These are phyloP conservation scores for Heliothis virescens DNA, from an alignment of 1,140 invertebrate genomes.

Conservation along the genomic window DNA sequence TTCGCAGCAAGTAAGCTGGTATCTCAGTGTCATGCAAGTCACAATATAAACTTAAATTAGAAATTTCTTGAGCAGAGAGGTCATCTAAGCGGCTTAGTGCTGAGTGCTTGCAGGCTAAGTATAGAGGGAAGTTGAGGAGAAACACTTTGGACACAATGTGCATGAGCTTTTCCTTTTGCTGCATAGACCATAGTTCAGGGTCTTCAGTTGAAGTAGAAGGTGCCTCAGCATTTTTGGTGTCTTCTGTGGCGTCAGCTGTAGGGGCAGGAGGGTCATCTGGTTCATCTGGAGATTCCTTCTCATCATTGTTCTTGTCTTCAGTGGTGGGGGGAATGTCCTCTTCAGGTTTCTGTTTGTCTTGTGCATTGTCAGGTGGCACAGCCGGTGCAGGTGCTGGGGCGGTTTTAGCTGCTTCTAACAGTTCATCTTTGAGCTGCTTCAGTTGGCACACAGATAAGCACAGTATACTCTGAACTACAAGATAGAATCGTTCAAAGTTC, in stretches of 20 bases:
- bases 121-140: conserved; percentile 94
- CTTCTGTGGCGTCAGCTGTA: conserved; percentile 40
- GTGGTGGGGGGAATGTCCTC: conserved; percentile 54
- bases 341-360: conserved; percentile 62
- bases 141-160: conserved; percentile 93
- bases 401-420: conserved; percentile 74
- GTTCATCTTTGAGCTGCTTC: conserved; percentile 89
- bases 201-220: conserved; percentile 60
- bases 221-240: conserved; percentile 36
- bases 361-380: conserved; percentile 52
- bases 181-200: conserved; percentile 88
- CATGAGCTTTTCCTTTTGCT: conserved; percentile 92
- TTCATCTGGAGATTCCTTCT: conserved; percentile 52
- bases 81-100: conserved; percentile 92
- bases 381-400: conserved; percentile 46
- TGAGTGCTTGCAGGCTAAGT: conserved; percentile 96
- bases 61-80: conserved; percentile 91
- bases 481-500: conserved; percentile 95
- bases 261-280: conserved; percentile 36
- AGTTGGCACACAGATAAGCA: conserved; percentile 91
- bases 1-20: conserved; percentile 94
- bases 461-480: conserved; percentile 94
- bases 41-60: conserved; percentile 93
- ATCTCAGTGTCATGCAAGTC: conserved; percentile 97
- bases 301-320: conserved; percentile 58